Evolutionary conservation across 2,797 vertebrate species (phyloP).

Genomic region (Lindbergichthys nudifrons): DNA sequence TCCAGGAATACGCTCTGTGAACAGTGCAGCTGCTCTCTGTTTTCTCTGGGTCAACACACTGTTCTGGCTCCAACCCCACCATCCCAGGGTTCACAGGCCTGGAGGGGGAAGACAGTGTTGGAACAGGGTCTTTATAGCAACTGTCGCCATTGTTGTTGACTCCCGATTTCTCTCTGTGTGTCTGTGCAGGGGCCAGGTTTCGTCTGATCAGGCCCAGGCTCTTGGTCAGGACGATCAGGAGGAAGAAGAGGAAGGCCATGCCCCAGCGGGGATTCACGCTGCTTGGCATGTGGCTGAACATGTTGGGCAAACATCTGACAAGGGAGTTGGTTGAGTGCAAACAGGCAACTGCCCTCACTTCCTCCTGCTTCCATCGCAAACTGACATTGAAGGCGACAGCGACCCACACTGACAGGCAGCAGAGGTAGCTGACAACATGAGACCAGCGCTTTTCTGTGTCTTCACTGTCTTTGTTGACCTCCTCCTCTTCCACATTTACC

Average conservation of each 20-base stretch:
- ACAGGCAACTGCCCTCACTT: conserved; percentile 63
- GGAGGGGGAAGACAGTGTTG: neutral
- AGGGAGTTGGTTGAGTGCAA: conserved; percentile 69
- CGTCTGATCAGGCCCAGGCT: conserved; percentile 29
- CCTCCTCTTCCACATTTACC: neutral
- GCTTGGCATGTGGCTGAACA: conserved; percentile 58
- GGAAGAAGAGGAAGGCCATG: conserved; percentile 58
- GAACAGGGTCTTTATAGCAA: conserved; percentile 3
- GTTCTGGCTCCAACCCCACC: conserved; percentile 9
- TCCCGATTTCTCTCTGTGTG: neutral
- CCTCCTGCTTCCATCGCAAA: conserved; percentile 64
- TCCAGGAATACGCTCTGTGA: conserved; percentile 56
- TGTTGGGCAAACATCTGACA: conserved; percentile 77
- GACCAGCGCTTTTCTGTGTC: conserved; percentile 1
- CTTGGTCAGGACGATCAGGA: conserved; percentile 59
- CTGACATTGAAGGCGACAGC: conserved; percentile 63
- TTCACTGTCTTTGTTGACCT: neutral
- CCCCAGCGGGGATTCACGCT: conserved; percentile 52
- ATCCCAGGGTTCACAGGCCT: conserved; percentile 24
- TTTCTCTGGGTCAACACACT: conserved; percentile 67
- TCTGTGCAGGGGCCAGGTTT: neutral
- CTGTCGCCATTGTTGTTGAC: neutral
- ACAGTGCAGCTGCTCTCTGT: conserved; percentile 64
- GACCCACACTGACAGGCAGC: conserved; percentile 79
- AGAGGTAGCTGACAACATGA: conserved; percentile 70